A percentile compares a stretch with the other conserved stretches of the same genome.
Evolutionary conservation across 2,888 invertebrate genomes (phyloP).

Genomic region (Hanleya hanleyi): DNA sequence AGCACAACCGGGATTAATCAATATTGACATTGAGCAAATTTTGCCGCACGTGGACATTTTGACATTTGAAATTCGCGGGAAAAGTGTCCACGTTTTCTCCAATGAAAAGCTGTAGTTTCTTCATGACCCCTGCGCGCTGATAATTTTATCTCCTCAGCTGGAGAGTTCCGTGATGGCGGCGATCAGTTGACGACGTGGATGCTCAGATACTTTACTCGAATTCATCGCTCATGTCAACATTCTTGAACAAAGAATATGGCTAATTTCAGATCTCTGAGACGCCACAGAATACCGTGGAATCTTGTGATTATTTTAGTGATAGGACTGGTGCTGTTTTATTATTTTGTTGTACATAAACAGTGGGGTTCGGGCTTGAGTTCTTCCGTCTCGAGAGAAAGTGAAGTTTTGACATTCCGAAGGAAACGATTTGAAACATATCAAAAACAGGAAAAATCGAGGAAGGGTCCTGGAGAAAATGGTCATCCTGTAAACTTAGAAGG

Average conservation of each 20-base stretch:
- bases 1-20: too few species aligned
- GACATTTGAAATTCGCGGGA: too few species aligned
- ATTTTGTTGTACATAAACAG: background rate
- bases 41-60: too few species aligned
- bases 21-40: too few species aligned
- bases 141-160: background rate
- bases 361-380: background rate
- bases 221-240: too few species aligned
- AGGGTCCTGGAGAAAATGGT: constrained; percentile 71
- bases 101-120: background rate
- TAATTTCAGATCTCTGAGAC: background rate
- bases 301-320: background rate
- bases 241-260: background rate
- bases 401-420: constrained; percentile 2
- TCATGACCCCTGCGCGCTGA: background rate
- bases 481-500: constrained; percentile 55
- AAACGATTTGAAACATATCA: constrained; percentile 52
- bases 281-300: background rate
- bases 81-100: too few species aligned
- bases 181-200: background rate
- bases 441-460: constrained; percentile 37
- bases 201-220: too few species aligned
- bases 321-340: background rate
- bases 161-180: background rate
- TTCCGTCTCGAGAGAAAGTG: background rate